Conservation (phyloP, 2,888 invertebrate species). For the Holacanthella duospinosa region DNA sequence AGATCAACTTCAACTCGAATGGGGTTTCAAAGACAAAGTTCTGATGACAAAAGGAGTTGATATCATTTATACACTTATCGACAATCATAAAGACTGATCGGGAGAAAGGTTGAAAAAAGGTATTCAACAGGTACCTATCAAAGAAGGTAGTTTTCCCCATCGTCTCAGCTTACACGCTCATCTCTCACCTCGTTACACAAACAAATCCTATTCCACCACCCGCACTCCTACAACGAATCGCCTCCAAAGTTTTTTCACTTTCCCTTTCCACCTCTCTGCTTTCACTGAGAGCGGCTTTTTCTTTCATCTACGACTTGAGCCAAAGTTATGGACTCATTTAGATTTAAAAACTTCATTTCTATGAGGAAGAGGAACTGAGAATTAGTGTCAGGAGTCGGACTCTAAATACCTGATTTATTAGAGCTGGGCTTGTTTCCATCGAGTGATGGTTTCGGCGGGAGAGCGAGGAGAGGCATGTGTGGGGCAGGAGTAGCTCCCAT, state of each 20-base stretch:
- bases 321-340: conserved; percentile 1
- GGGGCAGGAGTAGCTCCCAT: conserved; percentile 27
- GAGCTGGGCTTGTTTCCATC: conserved; percentile 22
- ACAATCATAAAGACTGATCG: conserved; percentile 1
- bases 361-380: background rate
- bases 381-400: background rate
- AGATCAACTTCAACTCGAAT: background rate
- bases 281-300: background rate
- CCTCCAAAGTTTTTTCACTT: background rate
- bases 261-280: conserved; percentile 1
- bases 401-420: conserved; percentile 25
- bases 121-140: conserved; percentile 34
- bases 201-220: conserved; percentile 14
- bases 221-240: background rate
- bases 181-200: conserved; percentile 23
- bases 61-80: conserved; percentile 2
- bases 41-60: background rate
- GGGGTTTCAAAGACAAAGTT: background rate
- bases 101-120: conserved; percentile 13
- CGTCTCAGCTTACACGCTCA: conserved; percentile 21
- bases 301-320: background rate
- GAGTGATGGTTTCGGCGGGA: conserved; percentile 23
- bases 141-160: conserved; percentile 14
- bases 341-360: background rate
- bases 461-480: conserved; percentile 32